Evolutionary conservation across 2,797 vertebrate species (phyloP), one percentile per base, ranked within the genome.

Genomic region (Amblyraja radiata): DNA sequence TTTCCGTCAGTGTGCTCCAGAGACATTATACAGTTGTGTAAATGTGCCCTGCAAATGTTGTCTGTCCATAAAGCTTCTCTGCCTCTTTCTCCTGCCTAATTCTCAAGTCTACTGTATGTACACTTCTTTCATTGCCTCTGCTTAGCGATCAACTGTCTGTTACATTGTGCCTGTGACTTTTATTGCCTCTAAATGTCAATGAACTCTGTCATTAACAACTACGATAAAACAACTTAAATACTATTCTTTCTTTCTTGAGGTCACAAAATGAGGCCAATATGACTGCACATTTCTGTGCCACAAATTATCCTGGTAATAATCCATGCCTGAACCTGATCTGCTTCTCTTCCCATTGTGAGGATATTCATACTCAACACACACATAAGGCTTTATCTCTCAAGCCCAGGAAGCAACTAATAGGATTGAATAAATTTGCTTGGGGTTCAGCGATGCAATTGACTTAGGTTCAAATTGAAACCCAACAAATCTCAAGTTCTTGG

Each of bases 11-110:
- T 68, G 65, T 68, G 61, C 84, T 88, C n/a, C 16, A 68, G 84
- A 68, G 84, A 88, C 65, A 88, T 88, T 88, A 79, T 39, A 79
- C 32, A 79, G 78, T 79, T 32, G 61, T 65, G 84, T 65, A 88
- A 65, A 21, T 88, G 16, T 23, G n/a, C n/a, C 63, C 14, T 36
- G 61, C 36, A 88, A 36, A 88, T 2, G 63, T 88, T 88, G 54
- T 9, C 65, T 32, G 6, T 11, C 25, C 58, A 10, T 14, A 32
- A 88, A 68, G n/a, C 61, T 16, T 68, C 61, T 88, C 84, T 21
- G 58, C 13, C n/a, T 36, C 32, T 1, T 83, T 83, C 25, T 54
- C 46, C 46, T 68, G 61, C n/a, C 78, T 32, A 36, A 78, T 88
- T 68, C 81, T 84, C 81, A 61, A n/a, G 25, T 83, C 46, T 2